phyloP scores from a whole-genome alignment of 2,797 vertebrate genomes.

The Lepidocolaptes lacrymiger region DNA sequence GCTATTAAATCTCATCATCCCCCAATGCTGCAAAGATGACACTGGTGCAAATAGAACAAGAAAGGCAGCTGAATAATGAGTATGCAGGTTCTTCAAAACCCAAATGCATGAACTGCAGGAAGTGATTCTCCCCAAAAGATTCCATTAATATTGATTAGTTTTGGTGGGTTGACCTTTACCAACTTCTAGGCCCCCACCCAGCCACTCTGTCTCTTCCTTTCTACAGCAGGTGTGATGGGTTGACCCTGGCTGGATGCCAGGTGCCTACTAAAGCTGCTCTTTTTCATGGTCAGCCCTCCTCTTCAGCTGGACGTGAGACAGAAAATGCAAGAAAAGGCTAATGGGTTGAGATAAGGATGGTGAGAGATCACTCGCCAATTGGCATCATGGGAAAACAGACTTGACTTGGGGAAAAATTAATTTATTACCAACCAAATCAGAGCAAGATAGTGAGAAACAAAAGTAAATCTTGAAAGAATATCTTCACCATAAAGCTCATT shows the following conservation, averaged over 20 bases:
- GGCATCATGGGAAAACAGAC: not conserved
- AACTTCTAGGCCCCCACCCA: not conserved
- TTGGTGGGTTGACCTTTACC: not conserved
- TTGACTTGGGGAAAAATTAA: fast-evolving
- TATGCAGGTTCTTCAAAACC: not conserved
- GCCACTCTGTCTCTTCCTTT: not conserved
- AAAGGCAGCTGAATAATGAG: not conserved
- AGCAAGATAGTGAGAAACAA: not conserved
- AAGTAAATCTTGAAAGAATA: not conserved
- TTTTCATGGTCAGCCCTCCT: not conserved
- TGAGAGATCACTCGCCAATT: not conserved
- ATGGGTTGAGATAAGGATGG: fast-evolving
- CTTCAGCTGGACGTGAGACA: not conserved
- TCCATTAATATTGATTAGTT: not conserved
- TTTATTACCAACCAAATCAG: not conserved
- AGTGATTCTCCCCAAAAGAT: not conserved
- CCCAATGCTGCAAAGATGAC: not conserved
- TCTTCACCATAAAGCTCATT: not conserved
- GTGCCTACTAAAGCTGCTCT: not conserved
- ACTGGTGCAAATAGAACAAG: not conserved
- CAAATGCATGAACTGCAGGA: not conserved
- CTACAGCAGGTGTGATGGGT: not conserved
- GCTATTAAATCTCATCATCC: not conserved
- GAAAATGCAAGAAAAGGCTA: not conserved
- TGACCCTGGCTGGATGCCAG: not conserved